These are phyloP conservation scores for Euzophera pinguis DNA, from an alignment of 2,888 invertebrate species.

Conservation along the genomic window DNA sequence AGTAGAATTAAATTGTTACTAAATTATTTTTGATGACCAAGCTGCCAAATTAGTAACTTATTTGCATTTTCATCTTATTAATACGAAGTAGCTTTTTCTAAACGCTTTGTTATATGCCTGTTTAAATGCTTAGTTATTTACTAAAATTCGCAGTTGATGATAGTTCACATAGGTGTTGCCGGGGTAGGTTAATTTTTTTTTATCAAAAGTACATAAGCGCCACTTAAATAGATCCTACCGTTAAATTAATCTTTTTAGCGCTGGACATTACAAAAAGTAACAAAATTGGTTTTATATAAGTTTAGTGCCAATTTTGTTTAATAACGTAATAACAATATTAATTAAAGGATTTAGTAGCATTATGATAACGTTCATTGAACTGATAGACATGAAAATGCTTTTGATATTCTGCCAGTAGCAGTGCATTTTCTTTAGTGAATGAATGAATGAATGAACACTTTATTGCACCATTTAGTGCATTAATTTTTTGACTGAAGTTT, in stretches of 20 bases:
- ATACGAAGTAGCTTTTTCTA: too few species aligned
- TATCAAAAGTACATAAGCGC: neutral
- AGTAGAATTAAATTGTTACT: neutral
- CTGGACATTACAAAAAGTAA: neutral
- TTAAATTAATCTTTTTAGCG: neutral
- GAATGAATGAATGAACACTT: too few species aligned
- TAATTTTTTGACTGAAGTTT: slow-evolving; percentile 41
- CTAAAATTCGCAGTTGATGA: too few species aligned
- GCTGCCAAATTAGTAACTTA: neutral
- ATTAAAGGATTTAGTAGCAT: neutral
- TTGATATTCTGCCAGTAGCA: slow-evolving; percentile 57
- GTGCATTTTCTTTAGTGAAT: slow-evolving; percentile 73
- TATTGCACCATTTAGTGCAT: too few species aligned
- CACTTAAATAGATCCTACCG: too few species aligned
- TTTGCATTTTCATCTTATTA: neutral
- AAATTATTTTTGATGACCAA: neutral
- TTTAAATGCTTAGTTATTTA: too few species aligned
- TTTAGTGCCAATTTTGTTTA: neutral
- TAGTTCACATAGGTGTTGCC: neutral
- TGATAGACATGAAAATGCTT: slow-evolving; percentile 1
- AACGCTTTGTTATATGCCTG: too few species aligned
- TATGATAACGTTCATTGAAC: neutral
- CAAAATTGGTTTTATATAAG: neutral
- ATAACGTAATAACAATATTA: neutral
- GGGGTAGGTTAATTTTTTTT: neutral